A percentile compares a stretch with the other conserved stretches of the same genome.
Conservation (phyloP, 2,113 vertebrate species). For the Alligator sinensis region DNA sequence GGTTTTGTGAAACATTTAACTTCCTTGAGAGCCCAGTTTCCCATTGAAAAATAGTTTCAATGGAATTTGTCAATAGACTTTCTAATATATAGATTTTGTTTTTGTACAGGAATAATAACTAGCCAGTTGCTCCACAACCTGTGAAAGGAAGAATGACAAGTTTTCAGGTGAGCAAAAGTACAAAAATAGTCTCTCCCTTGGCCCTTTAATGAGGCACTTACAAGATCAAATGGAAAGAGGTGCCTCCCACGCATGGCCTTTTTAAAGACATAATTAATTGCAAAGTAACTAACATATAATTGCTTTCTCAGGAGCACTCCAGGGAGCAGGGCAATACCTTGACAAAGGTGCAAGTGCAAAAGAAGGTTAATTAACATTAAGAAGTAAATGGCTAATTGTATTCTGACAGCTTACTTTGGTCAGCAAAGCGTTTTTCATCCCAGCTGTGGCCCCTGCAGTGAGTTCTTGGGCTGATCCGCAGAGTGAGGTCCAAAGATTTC, state of each 20-base stretch:
- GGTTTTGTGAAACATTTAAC: neutral
- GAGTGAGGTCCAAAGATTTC: rapidly evolving
- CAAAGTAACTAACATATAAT: constrained; percentile 60
- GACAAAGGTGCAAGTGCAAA: constrained; percentile 51
- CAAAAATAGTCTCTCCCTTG: constrained; percentile 31
- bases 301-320: constrained; percentile 60
- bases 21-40: neutral
- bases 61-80: neutral
- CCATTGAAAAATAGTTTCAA: neutral
- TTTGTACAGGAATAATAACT: neutral
- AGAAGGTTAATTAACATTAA: constrained; percentile 56
- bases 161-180: constrained; percentile 16
- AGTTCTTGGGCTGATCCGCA: rapidly evolving
- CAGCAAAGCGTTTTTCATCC: neutral
- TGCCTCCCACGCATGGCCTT: constrained; percentile 39
- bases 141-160: neutral
- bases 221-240: constrained; percentile 39
- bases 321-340: constrained; percentile 51
- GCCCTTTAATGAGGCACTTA: constrained; percentile 60
- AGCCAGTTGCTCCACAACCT: neutral
- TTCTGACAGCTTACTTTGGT: constrained; percentile 16
- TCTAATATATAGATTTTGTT: too few species aligned
- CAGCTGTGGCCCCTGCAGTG: rapidly evolving
- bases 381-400: constrained; percentile 61
- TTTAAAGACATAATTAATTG: constrained; percentile 69